Evolutionary conservation across 2,797 vertebrate genomes (phyloP).

Genomic region (Fratercula arctica): DNA sequence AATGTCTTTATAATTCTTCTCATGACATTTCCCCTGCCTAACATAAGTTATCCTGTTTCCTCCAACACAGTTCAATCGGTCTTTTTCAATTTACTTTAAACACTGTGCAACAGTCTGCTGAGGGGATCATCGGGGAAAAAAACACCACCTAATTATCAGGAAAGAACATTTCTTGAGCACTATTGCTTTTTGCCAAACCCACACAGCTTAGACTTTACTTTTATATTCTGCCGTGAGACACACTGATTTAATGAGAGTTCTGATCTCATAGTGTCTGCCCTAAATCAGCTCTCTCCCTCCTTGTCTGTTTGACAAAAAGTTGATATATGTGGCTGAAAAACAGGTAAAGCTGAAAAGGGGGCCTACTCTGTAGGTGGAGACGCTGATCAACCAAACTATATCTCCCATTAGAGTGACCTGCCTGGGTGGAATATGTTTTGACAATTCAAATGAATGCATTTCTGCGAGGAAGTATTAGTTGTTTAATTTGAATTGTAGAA

Average conservation of each 20-base stretch:
- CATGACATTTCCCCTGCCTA: background rate
- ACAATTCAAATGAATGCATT: background rate
- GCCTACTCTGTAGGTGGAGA: background rate
- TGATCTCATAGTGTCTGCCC: background rate
- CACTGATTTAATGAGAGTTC: background rate
- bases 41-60: background rate
- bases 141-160: background rate
- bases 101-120: background rate
- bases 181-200: background rate
- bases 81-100: background rate
- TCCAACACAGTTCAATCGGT: background rate
- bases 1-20: background rate
- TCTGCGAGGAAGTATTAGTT: background rate
- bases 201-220: background rate
- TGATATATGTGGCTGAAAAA: background rate
- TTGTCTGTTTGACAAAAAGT: background rate
- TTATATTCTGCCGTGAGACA: background rate
- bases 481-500: background rate
- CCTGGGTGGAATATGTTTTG: background rate
- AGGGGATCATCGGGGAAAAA: background rate
- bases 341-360: background rate
- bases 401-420: background rate
- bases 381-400: background rate
- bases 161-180: background rate
- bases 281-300: background rate